Conservation (phyloP, 2,797 vertebrate genomes). For the Alectoris magna region DNA sequence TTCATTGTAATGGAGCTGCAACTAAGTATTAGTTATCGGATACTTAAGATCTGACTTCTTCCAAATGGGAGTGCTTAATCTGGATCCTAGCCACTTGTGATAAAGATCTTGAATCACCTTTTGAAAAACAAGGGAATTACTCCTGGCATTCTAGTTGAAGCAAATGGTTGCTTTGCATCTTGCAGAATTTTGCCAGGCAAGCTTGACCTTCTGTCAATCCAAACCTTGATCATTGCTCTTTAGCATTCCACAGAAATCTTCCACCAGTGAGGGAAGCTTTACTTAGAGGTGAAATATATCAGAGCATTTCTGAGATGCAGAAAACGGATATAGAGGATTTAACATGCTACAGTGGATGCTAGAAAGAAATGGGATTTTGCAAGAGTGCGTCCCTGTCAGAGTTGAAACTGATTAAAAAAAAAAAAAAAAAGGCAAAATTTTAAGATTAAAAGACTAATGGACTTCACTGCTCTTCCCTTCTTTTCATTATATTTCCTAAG, state of each 20-base stretch:
- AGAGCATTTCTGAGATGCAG: neutral
- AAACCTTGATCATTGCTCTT: neutral
- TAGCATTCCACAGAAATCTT: neutral
- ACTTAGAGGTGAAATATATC: neutral
- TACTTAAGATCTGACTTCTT: constrained; percentile 31
- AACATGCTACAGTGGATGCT: neutral
- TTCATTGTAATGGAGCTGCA: constrained; percentile 35
- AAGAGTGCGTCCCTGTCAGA: neutral
- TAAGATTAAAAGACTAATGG: neutral
- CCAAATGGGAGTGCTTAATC: neutral
- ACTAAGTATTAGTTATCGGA: constrained; percentile 42
- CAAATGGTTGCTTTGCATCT: neutral
- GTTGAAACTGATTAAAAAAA: neutral
- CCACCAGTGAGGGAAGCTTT: neutral
- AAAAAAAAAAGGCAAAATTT: neutral
- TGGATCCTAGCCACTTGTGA: neutral
- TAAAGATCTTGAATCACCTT: neutral
- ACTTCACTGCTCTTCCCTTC: neutral
- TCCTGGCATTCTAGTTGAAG: neutral
- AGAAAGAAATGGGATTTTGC: neutral
- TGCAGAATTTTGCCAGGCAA: neutral
- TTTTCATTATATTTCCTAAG: neutral
- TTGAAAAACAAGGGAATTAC: neutral
- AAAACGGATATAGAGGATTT: neutral
- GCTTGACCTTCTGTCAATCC: neutral